Conservation (phyloP, 2,113 vertebrate genomes). For the Macquaria ambigua region DNA sequence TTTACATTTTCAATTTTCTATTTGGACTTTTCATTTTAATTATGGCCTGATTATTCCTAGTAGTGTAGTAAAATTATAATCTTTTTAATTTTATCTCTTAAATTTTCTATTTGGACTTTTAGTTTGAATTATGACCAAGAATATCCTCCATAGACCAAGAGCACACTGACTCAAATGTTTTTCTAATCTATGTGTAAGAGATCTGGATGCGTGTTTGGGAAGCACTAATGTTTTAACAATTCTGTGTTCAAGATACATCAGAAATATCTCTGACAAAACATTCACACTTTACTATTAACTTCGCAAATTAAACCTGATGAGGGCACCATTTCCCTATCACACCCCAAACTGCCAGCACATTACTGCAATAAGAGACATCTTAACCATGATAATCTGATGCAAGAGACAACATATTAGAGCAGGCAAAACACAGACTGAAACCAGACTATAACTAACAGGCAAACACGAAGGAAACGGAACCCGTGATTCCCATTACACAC, state of each 20-base stretch:
- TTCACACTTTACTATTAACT: neutral
- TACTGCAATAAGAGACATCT: neutral
- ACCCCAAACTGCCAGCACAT: neutral
- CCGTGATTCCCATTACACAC: slow-evolving; percentile 50
- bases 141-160: too few species aligned
- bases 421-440: neutral
- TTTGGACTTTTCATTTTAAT: too few species aligned
- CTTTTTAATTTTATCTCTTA: too few species aligned
- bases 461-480: neutral
- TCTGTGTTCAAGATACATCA: neutral
- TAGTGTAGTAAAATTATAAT: too few species aligned
- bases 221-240: neutral
- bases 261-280: neutral
- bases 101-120: too few species aligned
- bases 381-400: neutral
- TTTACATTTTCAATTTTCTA: too few species aligned
- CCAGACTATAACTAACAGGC: neutral
- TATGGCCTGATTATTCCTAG: too few species aligned
- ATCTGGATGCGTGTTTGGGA: neutral
- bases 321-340: neutral
- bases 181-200: too few species aligned
- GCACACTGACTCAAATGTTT: neutral
- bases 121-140: too few species aligned
- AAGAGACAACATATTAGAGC: neutral
- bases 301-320: neutral